Percentiles rank a stretch among this genome's conserved stretches.
These are phyloP conservation scores for Borostomias antarcticus DNA, from an alignment of 2,797 vertebrate species.

Conservation along the genomic window DNA sequence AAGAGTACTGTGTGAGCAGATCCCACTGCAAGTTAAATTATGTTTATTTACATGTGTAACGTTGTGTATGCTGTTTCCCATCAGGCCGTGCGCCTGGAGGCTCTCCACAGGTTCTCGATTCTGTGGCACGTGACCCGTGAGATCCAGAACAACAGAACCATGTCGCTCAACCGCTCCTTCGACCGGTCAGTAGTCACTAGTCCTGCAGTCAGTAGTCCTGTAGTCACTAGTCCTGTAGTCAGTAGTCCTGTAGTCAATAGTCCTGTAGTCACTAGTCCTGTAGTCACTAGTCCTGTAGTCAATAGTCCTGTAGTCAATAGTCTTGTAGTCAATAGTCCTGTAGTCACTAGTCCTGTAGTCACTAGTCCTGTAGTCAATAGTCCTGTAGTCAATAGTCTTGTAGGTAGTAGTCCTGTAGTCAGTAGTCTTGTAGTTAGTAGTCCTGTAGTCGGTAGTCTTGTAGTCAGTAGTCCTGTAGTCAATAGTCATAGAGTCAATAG, in stretches of 20 bases:
- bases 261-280: too few relatives aligned
- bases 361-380: not conserved
- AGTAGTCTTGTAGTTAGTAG: too few relatives aligned
- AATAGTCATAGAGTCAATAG: too few relatives aligned
- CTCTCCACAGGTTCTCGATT: constrained; percentile 92
- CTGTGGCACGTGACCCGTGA: constrained; percentile 98
- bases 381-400: too few relatives aligned
- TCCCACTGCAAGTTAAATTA: too few relatives aligned
- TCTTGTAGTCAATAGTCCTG: not conserved
- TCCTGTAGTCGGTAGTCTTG: too few relatives aligned
- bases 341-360: not conserved
- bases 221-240: not conserved
- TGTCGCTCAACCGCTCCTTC: constrained; percentile 91
- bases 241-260: not conserved
- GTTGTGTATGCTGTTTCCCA: constrained; percentile 6
- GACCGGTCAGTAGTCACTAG: constrained; percentile 81
- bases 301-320: not conserved
- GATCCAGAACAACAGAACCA: constrained; percentile 86
- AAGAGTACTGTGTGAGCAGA: too few relatives aligned
- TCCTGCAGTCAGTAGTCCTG: not conserved
- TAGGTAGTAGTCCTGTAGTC: too few relatives aligned
- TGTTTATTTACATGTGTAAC: constrained; percentile 6
- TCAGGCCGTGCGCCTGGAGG: constrained; percentile 87
- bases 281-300: too few relatives aligned
- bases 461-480: too few relatives aligned